phyloP scores from a whole-genome alignment of 2,888 invertebrate genomes.

The Drosophila kambysellisi region DNA sequence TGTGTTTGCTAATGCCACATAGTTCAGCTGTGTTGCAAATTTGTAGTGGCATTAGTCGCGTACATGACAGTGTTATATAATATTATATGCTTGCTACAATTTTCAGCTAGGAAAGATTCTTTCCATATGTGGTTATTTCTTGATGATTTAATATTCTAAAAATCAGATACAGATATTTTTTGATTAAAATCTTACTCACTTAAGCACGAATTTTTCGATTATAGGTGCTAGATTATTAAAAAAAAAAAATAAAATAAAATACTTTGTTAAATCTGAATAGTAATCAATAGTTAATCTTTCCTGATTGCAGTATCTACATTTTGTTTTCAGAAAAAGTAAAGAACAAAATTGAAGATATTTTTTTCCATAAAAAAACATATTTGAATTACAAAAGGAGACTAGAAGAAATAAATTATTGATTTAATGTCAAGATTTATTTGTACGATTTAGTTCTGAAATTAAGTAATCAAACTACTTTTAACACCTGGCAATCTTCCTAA shows the following conservation, averaged over 20 bases:
- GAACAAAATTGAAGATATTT: too few species aligned
- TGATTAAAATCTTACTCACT: background rate
- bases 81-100: background rate
- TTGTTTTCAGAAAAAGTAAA: too few species aligned
- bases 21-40: slow-evolving; percentile 39
- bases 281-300: background rate
- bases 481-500: background rate
- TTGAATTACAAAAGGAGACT: too few species aligned
- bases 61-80: background rate
- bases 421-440: too few species aligned
- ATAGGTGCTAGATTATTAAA: background rate
- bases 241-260: background rate
- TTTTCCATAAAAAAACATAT: too few species aligned
- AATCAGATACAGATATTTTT: background rate
- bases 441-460: too few species aligned
- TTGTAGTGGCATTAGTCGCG: slow-evolving; percentile 31
- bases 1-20: slow-evolving; percentile 40
- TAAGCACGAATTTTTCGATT: background rate
- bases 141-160: background rate
- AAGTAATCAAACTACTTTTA: too few species aligned
- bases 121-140: background rate
- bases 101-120: background rate
- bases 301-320: background rate
- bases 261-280: background rate
- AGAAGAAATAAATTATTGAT: too few species aligned